phyloP scores from a whole-genome alignment of 2,797 vertebrate genomes.

The Macroramphosus scolopax region DNA sequence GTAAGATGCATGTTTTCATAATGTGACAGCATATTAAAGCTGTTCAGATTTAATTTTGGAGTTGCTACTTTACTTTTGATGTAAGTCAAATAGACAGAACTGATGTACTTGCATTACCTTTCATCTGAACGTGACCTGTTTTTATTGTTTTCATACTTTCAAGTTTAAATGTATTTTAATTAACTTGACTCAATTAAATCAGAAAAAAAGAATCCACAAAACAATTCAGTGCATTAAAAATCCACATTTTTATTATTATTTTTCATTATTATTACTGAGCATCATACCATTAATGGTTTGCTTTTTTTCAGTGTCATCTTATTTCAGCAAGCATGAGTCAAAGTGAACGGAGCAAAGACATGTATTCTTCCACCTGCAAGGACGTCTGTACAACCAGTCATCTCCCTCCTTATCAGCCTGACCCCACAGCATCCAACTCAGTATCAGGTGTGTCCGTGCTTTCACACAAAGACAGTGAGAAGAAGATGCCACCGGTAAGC shows the following conservation, averaged over 20 bases:
- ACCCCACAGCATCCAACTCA: constrained; percentile 21
- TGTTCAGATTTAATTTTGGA: no score
- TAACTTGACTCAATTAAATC: no score
- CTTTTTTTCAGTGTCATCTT: not conserved
- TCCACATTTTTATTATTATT: no score
- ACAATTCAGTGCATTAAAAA: no score
- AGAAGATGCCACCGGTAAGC: constrained; percentile 40
- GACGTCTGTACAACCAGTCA: constrained; percentile 42
- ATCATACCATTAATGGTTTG: not conserved
- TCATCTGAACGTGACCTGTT: no score
- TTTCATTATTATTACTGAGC: no score
- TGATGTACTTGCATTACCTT: no score
- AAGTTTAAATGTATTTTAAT: no score
- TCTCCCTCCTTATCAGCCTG: constrained; percentile 42
- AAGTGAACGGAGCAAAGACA: constrained; percentile 39
- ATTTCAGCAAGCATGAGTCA: constrained; percentile 37
- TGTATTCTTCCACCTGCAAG: constrained; percentile 36
- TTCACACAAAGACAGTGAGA: constrained; percentile 35
- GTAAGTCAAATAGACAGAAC: no score
- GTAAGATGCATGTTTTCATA: not conserved
- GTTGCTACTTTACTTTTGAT: no score
- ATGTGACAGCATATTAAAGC: not conserved
- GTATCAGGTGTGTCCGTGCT: constrained; percentile 47
- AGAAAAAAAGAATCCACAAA: no score
- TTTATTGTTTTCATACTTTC: no score